Conservation (phyloP, 2,113 vertebrate species). For the Phocoena phocoena region DNA sequence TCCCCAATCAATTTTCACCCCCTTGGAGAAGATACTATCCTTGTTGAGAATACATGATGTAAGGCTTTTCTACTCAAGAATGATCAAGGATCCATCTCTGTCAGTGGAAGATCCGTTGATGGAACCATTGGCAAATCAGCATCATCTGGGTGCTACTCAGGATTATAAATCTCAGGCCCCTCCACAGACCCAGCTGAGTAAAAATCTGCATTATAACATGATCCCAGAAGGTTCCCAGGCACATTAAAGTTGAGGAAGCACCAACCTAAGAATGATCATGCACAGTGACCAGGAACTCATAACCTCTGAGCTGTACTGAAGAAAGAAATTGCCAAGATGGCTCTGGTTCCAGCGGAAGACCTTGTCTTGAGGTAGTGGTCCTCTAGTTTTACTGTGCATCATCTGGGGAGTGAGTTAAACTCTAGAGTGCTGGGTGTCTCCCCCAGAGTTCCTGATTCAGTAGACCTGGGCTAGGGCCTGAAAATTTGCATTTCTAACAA, state of each 20-base stretch:
- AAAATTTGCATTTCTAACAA: not conserved
- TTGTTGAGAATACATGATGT: not conserved
- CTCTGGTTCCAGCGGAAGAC: not conserved
- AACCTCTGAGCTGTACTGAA: not conserved
- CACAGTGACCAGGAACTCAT: not conserved
- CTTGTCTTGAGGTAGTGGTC: not conserved
- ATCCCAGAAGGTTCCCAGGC: not conserved
- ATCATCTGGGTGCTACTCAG: not conserved
- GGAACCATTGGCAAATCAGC: not conserved
- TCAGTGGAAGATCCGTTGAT: not conserved
- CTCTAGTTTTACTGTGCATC: not conserved
- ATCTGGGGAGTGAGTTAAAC: not conserved
- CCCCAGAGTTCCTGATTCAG: not conserved
- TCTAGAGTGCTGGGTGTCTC: not conserved
- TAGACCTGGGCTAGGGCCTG: not conserved
- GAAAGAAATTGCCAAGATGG: not conserved
- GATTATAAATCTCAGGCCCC: not conserved
- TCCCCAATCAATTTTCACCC: not conserved
- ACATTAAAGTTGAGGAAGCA: not conserved
- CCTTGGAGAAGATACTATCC: not conserved
- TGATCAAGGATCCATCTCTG: not conserved
- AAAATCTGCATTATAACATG: not conserved
- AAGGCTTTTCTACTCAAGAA: not conserved
- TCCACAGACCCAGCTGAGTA: not conserved
- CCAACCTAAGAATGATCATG: not conserved